Conservation (phyloP, 2,113 vertebrate genomes). For the Leptocoma aspasia region DNA sequence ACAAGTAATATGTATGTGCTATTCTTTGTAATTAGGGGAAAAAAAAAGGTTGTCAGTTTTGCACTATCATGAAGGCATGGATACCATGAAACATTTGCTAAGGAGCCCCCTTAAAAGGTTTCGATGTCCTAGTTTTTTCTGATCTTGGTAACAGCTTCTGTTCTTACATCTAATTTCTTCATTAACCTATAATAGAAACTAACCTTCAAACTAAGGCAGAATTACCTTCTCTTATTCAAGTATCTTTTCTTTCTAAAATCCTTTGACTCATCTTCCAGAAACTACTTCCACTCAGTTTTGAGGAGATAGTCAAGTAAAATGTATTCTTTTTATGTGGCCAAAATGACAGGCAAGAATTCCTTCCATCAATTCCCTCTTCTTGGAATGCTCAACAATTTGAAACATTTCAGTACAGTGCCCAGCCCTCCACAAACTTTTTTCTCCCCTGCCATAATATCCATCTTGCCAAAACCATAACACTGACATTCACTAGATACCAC, state of each 20-base stretch:
- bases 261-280: neutral
- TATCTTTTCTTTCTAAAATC: neutral
- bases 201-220: neutral
- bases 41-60: neutral
- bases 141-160: neutral
- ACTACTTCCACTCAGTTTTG: neutral
- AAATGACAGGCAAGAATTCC: neutral
- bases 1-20: neutral
- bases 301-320: neutral
- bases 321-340: neutral
- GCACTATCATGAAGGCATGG: neutral
- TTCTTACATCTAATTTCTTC: neutral
- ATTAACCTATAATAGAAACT: neutral
- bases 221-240: neutral
- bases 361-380: neutral
- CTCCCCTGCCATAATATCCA: neutral
- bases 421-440: neutral
- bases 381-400: neutral
- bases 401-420: neutral
- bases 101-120: neutral
- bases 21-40: neutral
- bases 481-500: fast-evolving
- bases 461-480: neutral
- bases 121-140: neutral
- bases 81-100: neutral